These are phyloP conservation scores for Heliconius hewitsoni DNA, from an alignment of 1,140 invertebrate genomes.

Conservation along the genomic window DNA sequence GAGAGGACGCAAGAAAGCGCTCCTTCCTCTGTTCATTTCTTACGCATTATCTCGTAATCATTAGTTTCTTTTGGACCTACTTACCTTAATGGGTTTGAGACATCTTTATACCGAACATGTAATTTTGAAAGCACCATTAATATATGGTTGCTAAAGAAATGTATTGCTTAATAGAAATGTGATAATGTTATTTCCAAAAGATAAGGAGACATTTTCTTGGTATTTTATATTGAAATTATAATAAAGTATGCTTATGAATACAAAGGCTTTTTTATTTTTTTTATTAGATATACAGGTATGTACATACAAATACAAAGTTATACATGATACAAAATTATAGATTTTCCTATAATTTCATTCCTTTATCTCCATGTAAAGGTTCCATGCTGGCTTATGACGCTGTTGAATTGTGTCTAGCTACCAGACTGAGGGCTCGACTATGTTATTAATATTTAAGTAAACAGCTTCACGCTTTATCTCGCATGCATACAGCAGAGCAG, in stretches of 20 bases:
- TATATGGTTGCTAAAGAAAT: conserved; percentile 7
- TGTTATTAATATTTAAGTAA: too few relatives aligned
- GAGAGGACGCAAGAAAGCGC: conserved; percentile 69
- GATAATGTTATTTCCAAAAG: not conserved
- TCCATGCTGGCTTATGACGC: too few relatives aligned
- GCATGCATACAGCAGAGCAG: too few relatives aligned
- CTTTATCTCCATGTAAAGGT: too few relatives aligned
- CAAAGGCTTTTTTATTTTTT: too few relatives aligned
- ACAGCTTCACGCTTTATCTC: too few relatives aligned
- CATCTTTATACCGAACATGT: not conserved
- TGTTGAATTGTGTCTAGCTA: too few relatives aligned
- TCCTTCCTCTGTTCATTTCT: conserved; percentile 71
- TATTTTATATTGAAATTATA: not conserved
- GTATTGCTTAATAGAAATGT: conserved; percentile 5
- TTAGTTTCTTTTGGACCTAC: conserved; percentile 55
- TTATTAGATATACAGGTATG: too few relatives aligned
- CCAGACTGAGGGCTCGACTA: too few relatives aligned
- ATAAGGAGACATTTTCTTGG: not conserved
- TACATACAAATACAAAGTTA: too few relatives aligned
- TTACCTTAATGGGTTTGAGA: conserved; percentile 38
- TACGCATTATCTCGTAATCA: conserved; percentile 76
- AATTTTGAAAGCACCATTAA: conserved; percentile 8
- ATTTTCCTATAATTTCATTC: too few relatives aligned
- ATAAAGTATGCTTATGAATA: not conserved
- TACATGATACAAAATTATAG: too few relatives aligned